These are phyloP conservation scores for Percopsis omiscomaycus DNA, from an alignment of 2,797 vertebrate genomes.

Conservation along the genomic window DNA sequence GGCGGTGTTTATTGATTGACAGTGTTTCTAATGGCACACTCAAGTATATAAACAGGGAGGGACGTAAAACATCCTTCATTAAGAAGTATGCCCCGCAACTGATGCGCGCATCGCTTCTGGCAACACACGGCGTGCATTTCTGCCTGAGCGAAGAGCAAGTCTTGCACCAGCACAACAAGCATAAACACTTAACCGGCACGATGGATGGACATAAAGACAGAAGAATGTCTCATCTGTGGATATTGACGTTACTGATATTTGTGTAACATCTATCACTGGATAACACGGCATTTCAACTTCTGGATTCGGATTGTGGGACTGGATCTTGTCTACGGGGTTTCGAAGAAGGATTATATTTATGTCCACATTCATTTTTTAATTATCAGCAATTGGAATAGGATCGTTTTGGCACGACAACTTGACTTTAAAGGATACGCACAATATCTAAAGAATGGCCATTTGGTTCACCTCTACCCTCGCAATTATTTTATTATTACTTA, in stretches of 20 bases:
- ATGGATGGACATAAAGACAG: constrained; percentile 78
- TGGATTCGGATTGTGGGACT: constrained; percentile 68
- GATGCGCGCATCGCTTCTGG: constrained; percentile 65
- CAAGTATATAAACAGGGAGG: constrained; percentile 83
- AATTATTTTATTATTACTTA: constrained; percentile 80
- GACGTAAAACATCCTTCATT: constrained; percentile 65
- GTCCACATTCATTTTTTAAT: constrained; percentile 44
- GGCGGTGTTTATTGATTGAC: constrained; percentile 83
- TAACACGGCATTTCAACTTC: constrained; percentile 66
- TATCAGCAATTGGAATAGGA: constrained; percentile 65
- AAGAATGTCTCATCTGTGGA: constrained; percentile 80
- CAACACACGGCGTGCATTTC: constrained; percentile 26
- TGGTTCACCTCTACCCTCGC: constrained; percentile 78
- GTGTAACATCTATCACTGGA: constrained; percentile 73
- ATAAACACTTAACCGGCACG: constrained; percentile 62
- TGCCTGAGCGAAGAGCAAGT: constrained; percentile 49
- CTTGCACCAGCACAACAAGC: constrained; percentile 58
- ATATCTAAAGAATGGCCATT: constrained; percentile 83
- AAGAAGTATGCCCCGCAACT: constrained; percentile 53
- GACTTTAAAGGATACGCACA: constrained; percentile 74
- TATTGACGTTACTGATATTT: constrained; percentile 78
- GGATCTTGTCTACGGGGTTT: constrained; percentile 63
- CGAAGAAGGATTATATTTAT: constrained; percentile 77
- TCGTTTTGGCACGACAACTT: constrained; percentile 64
- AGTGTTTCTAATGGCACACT: constrained; percentile 77